Percentiles rank a stretch among this genome's conserved stretches.
Evolutionary conservation across 2,797 vertebrate genomes (phyloP).

Genomic region (Cebuella pygmaea): DNA sequence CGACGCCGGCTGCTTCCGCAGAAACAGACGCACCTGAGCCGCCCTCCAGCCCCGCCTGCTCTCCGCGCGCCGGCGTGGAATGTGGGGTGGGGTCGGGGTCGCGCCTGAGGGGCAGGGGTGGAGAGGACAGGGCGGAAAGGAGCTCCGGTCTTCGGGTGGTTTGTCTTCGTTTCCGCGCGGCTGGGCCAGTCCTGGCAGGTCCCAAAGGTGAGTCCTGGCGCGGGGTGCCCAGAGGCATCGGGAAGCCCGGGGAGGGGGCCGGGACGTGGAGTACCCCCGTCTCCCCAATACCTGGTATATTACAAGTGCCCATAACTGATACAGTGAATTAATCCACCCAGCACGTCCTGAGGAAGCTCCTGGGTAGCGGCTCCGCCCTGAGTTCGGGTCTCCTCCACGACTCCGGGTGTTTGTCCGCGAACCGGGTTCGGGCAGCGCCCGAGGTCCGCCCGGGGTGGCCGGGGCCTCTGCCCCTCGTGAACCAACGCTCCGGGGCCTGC

Average conservation of each 20-base stretch:
- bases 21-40: background rate
- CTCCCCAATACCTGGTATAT: too few relatives aligned
- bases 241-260: background rate
- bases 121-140: background rate
- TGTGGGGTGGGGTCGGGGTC: accelerated
- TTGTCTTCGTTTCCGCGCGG: background rate
- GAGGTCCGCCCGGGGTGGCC: too few relatives aligned
- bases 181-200: background rate
- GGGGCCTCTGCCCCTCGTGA: accelerated
- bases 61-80: accelerated
- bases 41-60: background rate
- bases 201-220: accelerated
- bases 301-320: too few relatives aligned
- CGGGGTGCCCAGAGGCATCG: background rate
- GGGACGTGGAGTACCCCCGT: background rate
- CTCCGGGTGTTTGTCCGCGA: too few relatives aligned
- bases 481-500: too few relatives aligned
- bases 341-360: too few relatives aligned
- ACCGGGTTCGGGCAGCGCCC: too few relatives aligned
- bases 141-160: background rate
- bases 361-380: too few relatives aligned
- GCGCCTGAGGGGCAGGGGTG: accelerated
- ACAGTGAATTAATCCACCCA: too few relatives aligned
- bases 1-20: too few relatives aligned
- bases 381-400: too few relatives aligned